These are phyloP conservation scores for Cephus nigrinus DNA, from an alignment of 2,888 invertebrate species.

Conservation along the genomic window DNA sequence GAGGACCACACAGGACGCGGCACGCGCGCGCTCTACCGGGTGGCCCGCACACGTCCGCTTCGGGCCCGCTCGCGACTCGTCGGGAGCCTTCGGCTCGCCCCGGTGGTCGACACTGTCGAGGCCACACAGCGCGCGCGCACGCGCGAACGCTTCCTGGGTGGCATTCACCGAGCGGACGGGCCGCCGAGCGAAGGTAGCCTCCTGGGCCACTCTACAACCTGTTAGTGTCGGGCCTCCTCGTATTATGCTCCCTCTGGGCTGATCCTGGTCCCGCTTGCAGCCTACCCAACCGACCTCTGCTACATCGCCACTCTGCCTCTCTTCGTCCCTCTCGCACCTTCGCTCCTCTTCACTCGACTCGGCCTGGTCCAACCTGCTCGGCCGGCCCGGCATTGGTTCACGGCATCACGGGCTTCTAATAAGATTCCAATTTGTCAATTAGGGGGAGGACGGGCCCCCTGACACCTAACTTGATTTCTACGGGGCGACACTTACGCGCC, in stretches of 20 bases:
- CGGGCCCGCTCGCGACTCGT: constrained; percentile 50
- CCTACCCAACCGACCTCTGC: constrained; percentile 26
- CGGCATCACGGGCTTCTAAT: constrained; percentile 67
- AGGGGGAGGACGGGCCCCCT: constrained; percentile 66
- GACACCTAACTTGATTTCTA: constrained; percentile 25
- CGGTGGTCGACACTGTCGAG: constrained; percentile 50
- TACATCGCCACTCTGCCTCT: constrained; percentile 8
- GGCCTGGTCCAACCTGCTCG: constrained; percentile 28
- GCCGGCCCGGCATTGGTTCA: constrained; percentile 47
- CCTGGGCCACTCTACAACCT: constrained; percentile 55
- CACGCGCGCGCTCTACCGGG: constrained; percentile 77
- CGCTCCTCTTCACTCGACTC: constrained; percentile 20
- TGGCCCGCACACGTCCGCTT: constrained; percentile 61
- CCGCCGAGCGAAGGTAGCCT: constrained; percentile 33
- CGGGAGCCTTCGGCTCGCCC: constrained; percentile 50
- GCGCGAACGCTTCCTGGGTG: constrained; percentile 65
- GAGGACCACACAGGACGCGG: constrained; percentile 80
- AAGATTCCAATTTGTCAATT: constrained; percentile 81
- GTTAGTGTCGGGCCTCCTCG: constrained; percentile 61
- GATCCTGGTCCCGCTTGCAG: constrained; percentile 43
- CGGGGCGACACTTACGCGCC: constrained; percentile 17
- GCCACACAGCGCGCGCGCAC: constrained; percentile 63
- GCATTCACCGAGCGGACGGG: constrained; percentile 62
- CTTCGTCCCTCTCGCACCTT: constrained; percentile 16
- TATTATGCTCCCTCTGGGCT: constrained; percentile 49